These are phyloP conservation scores for Karalla daura DNA, from an alignment of 2,797 vertebrate species.

Conservation along the genomic window DNA sequence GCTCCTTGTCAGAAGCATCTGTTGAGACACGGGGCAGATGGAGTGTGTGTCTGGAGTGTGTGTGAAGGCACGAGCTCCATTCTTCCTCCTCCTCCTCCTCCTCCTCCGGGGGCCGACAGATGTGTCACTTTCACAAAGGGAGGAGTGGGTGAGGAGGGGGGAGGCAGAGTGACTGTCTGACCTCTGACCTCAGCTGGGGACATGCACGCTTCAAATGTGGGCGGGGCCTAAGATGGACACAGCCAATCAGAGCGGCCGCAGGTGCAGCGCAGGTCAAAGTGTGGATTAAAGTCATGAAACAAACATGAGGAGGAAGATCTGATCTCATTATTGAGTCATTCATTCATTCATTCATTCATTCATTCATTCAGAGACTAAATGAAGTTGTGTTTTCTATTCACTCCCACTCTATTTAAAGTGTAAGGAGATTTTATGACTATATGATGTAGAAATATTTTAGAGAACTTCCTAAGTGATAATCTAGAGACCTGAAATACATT, in stretches of 20 bases:
- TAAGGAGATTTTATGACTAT: too few species aligned
- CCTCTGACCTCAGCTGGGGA: constrained; percentile 58
- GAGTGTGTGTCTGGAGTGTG: constrained; percentile 70
- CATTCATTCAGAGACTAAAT: too few species aligned
- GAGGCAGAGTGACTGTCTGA: constrained; percentile 36
- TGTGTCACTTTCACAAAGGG: constrained; percentile 65
- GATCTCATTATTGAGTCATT: too few species aligned
- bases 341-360: too few species aligned
- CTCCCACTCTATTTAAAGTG: too few species aligned
- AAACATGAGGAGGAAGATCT: too few species aligned
- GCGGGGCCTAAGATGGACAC: constrained; percentile 5
- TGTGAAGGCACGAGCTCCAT: constrained; percentile 77
- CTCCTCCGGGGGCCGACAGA: constrained; percentile 54
- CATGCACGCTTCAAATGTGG: constrained; percentile 28
- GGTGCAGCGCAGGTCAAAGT: constrained; percentile 17
- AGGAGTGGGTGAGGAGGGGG: constrained; percentile 47
- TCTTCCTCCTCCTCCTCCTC: constrained; percentile 38
- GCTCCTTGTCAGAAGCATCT: constrained; percentile 78
- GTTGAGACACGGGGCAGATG: constrained; percentile 81
- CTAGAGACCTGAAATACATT: too few species aligned
- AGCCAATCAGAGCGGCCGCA: neutral
- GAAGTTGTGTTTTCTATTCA: too few species aligned
- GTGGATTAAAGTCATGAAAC: too few species aligned
- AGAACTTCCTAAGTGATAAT: too few species aligned
- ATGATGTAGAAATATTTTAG: too few species aligned